Evolutionary conservation across 1,140 invertebrate genomes (phyloP), one percentile per base, ranked within the genome.

Genomic region (Mycetomoellerius zeteki): DNA sequence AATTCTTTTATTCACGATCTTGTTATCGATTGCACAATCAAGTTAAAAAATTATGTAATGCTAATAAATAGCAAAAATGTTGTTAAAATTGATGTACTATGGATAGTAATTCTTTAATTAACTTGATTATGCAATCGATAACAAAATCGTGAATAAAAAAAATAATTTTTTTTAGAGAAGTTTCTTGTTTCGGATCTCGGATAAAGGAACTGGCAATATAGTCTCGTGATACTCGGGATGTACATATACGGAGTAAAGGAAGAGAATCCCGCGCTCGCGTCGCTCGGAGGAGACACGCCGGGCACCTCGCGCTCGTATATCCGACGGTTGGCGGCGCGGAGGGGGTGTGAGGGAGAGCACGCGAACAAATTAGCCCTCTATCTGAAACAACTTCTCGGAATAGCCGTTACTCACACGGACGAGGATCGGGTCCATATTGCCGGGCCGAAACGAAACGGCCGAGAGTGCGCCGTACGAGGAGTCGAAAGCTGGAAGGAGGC

Each of bases 361-460:
- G 91, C 89, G 93, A 94, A 94, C 93, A 94, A 95, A 95, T 95
- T 94, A 94, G 94, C 94, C 93, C 92, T 92, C 94, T 94, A 94
- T 94, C 94, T 94, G 94, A 95, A 95, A 95, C 94, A 94, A 95
- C 94, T 95, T 94, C 94, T 94, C 91, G 93, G 94, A 95, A 95
- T 94, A 94, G 94, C 92, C 94, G 94, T 95, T 94, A 94, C 94
- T 94, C 93, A 94, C 65, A 69, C 93, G 93, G 90, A 89, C 89
- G 89, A 90, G 91, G 88, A 88, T 89, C 80, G 86, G 90, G 86
- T 77, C 88, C 88, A 84, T 86, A 85, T 82, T 86, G 87, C 60
- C 65, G 85, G 52, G 60, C 67, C 81, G 84, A 71, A 69, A 58
- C 87, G 80, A 89, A 89, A 88, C 88, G 85, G 81, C 85, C 69